A percentile compares a stretch with the other conserved stretches of the same genome.
phyloP scores from a whole-genome alignment of 2,797 vertebrate genomes.

The Sylvilagus floridanus region DNA sequence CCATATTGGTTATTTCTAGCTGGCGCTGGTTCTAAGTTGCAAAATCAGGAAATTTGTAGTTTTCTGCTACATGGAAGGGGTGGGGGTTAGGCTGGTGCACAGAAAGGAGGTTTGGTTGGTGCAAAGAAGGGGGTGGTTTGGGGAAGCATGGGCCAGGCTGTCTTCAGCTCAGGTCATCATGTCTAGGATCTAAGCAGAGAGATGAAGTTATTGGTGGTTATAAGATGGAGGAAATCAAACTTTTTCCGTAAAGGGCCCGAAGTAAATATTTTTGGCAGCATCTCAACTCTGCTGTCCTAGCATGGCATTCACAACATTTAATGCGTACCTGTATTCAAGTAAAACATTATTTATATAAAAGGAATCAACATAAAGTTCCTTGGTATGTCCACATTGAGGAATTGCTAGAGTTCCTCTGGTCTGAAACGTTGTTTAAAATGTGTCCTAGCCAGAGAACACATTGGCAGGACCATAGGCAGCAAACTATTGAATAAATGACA shows the following conservation, averaged over 20 bases:
- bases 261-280: constrained; percentile 1
- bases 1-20: too few relatives aligned
- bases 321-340: constrained; percentile 1
- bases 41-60: too few relatives aligned
- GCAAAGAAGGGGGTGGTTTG: too few relatives aligned
- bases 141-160: too few relatives aligned
- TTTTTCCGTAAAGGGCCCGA: not conserved
- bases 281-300: not conserved
- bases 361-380: constrained; percentile 10
- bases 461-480: not conserved
- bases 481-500: not conserved
- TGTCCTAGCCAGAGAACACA: not conserved
- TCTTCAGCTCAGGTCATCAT: too few relatives aligned
- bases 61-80: too few relatives aligned
- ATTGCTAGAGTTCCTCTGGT: not conserved
- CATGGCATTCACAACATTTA: not conserved
- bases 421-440: not conserved
- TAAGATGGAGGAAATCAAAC: not conserved
- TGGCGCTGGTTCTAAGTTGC: too few relatives aligned
- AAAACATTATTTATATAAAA: constrained; percentile 60
- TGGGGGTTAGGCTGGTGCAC: too few relatives aligned
- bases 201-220: not conserved
- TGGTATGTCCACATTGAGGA: not conserved
- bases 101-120: too few relatives aligned
- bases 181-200: constrained; percentile 3